A percentile compares a stretch with the other conserved stretches of the same genome.
phyloP scores from a whole-genome alignment of 2,797 vertebrate genomes.

The Bovichtus variegatus region DNA sequence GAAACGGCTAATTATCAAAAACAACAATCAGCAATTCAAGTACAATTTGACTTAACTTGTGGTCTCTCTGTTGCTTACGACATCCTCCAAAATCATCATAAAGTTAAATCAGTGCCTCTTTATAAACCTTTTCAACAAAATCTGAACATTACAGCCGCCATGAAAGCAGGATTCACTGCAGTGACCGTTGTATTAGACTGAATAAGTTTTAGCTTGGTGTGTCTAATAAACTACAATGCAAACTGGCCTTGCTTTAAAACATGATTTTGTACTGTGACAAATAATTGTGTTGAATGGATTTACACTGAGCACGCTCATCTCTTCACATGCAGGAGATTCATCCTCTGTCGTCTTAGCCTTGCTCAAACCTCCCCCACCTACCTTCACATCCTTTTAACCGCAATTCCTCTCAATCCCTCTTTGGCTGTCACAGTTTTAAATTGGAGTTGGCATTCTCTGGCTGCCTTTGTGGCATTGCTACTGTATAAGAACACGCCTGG shows the following conservation, averaged over 20 bases:
- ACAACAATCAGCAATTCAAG: not conserved
- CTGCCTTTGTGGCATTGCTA: slow-evolving; percentile 60
- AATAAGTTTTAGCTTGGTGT: not conserved
- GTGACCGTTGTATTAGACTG: not conserved
- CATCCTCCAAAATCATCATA: not conserved
- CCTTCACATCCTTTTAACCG: slow-evolving; percentile 47
- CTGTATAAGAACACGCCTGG: slow-evolving; percentile 69
- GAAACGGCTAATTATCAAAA: not conserved
- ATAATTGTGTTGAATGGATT: slow-evolving; percentile 19
- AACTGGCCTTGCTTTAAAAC: slow-evolving; percentile 10
- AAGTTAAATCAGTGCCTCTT: not conserved
- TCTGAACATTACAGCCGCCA: not conserved
- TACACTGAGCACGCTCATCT: slow-evolving; percentile 20
- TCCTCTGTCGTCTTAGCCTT: slow-evolving; percentile 29
- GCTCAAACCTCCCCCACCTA: slow-evolving; percentile 33
- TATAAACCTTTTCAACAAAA: not conserved
- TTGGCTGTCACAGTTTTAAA: slow-evolving; percentile 59
- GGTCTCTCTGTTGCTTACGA: too few relatives aligned
- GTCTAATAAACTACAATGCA: not conserved
- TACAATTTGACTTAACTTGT: not conserved
- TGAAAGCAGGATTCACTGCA: not conserved
- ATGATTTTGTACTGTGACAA: slow-evolving; percentile 1
- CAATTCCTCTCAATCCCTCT: slow-evolving; percentile 61
- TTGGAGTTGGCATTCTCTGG: slow-evolving; percentile 61
- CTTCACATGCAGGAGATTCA: slow-evolving; percentile 27